phyloP scores from a whole-genome alignment of 2,797 vertebrate species.

The Labeo calbasu region DNA sequence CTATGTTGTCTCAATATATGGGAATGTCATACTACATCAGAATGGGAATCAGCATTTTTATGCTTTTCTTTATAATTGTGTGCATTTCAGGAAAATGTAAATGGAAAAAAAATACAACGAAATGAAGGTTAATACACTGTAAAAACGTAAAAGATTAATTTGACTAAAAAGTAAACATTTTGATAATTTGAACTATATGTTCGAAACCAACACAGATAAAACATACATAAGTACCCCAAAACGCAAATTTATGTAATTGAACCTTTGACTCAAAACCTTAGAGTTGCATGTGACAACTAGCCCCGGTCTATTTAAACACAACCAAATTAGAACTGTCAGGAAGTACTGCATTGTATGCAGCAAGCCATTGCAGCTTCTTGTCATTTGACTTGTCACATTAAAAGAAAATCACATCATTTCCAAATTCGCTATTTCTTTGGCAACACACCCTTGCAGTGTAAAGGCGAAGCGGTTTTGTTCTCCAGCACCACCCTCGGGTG shows the following conservation, averaged over 20 bases:
- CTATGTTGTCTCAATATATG: not conserved
- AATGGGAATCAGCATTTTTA: not conserved
- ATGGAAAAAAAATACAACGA: not conserved
- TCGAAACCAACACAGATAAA: not conserved
- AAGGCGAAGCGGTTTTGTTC: constrained; percentile 19
- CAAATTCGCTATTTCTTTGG: not conserved
- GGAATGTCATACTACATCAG: not conserved
- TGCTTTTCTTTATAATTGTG: not conserved
- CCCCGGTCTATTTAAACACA: not conserved
- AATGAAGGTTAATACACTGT: not conserved
- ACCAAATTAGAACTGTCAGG: not conserved
- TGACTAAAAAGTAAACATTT: too few relatives aligned
- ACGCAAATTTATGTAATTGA: not conserved
- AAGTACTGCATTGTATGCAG: not conserved
- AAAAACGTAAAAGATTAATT: too few relatives aligned
- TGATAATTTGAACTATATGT: not conserved
- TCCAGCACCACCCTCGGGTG: constrained; percentile 71
- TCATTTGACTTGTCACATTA: not conserved
- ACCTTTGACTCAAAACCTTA: not conserved
- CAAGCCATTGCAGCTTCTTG: not conserved
- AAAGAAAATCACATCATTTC: not conserved
- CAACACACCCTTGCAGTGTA: constrained; percentile 8
- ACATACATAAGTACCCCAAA: not conserved
- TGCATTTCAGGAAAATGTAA: not conserved
- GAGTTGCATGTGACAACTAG: not conserved